Percentiles rank a stretch among this genome's conserved stretches.
These are phyloP conservation scores for Drosophila pseudoobscura DNA, from an alignment of 1,140 invertebrate genomes.

Conservation along the genomic window DNA sequence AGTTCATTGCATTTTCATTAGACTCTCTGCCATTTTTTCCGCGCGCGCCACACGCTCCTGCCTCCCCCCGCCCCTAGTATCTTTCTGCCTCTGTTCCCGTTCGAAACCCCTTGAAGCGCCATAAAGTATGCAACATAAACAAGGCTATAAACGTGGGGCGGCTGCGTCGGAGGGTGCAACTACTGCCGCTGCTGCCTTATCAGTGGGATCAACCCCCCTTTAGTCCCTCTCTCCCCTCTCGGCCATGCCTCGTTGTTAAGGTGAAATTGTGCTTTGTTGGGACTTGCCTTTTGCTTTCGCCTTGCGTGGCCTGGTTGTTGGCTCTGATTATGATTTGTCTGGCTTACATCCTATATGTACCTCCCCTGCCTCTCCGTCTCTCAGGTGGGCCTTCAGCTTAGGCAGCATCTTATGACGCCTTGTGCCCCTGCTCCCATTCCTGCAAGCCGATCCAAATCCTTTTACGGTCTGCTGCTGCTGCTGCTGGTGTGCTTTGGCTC, in stretches of 20 bases:
- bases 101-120: constrained; percentile 26
- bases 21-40: constrained; percentile 28
- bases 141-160: constrained; percentile 63
- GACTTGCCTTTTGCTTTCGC: constrained; percentile 31
- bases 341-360: constrained; percentile 39
- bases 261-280: constrained; percentile 47
- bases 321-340: constrained; percentile 80
- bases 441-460: constrained; percentile 26
- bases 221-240: neutral
- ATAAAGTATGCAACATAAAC: constrained; percentile 70
- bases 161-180: neutral
- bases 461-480: constrained; percentile 21
- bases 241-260: constrained; percentile 51
- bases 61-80: neutral
- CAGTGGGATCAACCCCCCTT: constrained; percentile 29
- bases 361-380: neutral
- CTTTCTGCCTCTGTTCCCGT: neutral
- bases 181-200: constrained; percentile 26
- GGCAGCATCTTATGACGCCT: constrained; percentile 65
- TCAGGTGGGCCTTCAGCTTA: constrained; percentile 42
- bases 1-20: constrained; percentile 65
- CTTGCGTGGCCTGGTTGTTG: constrained; percentile 35
- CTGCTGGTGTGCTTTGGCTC: neutral
- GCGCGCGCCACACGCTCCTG: constrained; percentile 9
- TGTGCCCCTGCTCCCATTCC: neutral